phyloP scores from a whole-genome alignment of 2,113 vertebrate species.

The Gadus macrocephalus region DNA sequence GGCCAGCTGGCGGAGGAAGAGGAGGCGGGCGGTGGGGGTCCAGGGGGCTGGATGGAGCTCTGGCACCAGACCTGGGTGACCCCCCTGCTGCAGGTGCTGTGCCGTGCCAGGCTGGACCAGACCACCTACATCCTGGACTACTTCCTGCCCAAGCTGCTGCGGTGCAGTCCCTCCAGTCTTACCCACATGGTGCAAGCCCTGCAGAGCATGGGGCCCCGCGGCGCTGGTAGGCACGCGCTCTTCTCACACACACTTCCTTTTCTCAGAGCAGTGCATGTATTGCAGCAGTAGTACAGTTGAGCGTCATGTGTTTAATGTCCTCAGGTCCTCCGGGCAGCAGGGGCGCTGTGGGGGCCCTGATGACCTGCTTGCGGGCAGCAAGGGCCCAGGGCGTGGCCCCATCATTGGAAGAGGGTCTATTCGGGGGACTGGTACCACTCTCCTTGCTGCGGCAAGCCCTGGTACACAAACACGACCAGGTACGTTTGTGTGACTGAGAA shows the following conservation, averaged over 20 bases:
- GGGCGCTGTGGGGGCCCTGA: constrained; percentile 85
- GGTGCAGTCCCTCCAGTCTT: constrained; percentile 85
- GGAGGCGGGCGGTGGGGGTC: not conserved
- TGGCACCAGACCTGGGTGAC: constrained; percentile 90
- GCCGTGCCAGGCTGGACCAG: constrained; percentile 80
- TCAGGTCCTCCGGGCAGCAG: constrained; percentile 69
- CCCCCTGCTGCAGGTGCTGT: constrained; percentile 83
- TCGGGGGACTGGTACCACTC: constrained; percentile 77
- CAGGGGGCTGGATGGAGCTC: constrained; percentile 69
- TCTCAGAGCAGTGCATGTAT: not conserved
- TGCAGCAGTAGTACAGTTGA: not conserved
- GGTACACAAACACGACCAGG: constrained; percentile 90
- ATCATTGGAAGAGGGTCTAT: constrained; percentile 67
- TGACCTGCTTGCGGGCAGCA: constrained; percentile 90
- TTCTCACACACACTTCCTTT: not conserved
- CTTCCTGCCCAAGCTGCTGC: constrained; percentile 87
- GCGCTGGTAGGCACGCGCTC: constrained; percentile 67
- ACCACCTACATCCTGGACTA: constrained; percentile 91
- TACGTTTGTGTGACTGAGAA: constrained; percentile 48
- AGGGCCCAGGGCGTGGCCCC: constrained; percentile 83
- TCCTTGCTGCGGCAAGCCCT: constrained; percentile 80
- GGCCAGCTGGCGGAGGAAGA: constrained; percentile 62
- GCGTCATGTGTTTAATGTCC: constrained; percentile 6
- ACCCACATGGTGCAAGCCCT: constrained; percentile 86
- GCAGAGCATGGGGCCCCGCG: constrained; percentile 71